Evolutionary conservation across 2,113 vertebrate species (phyloP), one percentile per base, ranked within the genome.

Genomic region (Ammodytes dubius): DNA sequence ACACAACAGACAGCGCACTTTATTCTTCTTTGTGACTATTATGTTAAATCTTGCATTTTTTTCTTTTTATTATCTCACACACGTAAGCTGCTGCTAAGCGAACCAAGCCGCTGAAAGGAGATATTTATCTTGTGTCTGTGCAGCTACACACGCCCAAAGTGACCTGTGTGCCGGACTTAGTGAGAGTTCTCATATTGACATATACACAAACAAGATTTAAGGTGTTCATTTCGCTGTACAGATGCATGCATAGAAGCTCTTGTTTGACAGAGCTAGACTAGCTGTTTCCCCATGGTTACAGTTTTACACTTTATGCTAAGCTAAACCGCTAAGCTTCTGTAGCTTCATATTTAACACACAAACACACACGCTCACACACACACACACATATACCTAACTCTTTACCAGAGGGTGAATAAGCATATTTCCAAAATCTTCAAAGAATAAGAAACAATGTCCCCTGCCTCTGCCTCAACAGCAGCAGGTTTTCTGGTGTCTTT

Each of bases 401-500:
- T 27, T 7, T 6, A 47, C 45, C 43, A 13, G n/a, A 47, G 9
- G 1, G 19, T 13, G 11, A 49, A 35, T 14, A 14, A 27, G 7
- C 11, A 0, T 14, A 45, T 70, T 37, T 7, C 7, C 11, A 47
- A 37, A 58, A 39, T 59, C 60, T 43, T 68, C 40, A 73, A 76
- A 76, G 81, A 27, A 27, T 27, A 27, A 27, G 27, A 27, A 27
- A 27, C 27, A 27, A 27, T 88, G 83, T 73, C 77, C 81, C 84
- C 81, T 64, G 79, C 49, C 76, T 83, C 79, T 50, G 81, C 66
- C 52, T 70, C 56, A 37, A 52, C 85, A 75, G 79, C 67, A 27
- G 27, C 56, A 77, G 88, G n/a, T n/a, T 70, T 86, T 71, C 72
- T 19, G 66, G 37, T 53, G 68, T 54, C 85, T 92, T 93, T 93